Conservation (phyloP, 1,140 invertebrate genomes). For the Metaphire vulgaris region DNA sequence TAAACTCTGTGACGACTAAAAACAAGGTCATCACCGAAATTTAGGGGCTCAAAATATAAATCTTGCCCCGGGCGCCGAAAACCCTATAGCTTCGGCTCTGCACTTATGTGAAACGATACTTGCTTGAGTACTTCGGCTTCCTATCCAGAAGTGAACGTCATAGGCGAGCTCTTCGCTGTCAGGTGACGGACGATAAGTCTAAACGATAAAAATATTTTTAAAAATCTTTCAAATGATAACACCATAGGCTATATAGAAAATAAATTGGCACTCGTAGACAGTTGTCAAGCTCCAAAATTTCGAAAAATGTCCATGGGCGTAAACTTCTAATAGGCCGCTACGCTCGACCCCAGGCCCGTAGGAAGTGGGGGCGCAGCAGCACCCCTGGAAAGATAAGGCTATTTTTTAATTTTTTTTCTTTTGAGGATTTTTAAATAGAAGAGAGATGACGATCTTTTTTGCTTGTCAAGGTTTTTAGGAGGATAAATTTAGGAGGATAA, state of each 20-base stretch:
- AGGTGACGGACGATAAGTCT: constrained; percentile 15
- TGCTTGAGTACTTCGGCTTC: constrained; percentile 20
- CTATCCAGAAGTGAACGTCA: constrained; percentile 27
- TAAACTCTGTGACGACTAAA: neutral
- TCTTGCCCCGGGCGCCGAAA: too few species aligned
- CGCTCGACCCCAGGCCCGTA: neutral
- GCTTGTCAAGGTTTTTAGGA: too few species aligned
- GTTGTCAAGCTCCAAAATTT: neutral
- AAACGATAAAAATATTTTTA: constrained; percentile 1
- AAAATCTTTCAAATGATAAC: neutral
- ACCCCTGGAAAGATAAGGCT: too few species aligned
- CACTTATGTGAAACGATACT: neutral
- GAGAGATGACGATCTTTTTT: too few species aligned
- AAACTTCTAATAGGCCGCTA: neutral
- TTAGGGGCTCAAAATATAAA: neutral
- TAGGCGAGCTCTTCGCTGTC: neutral
- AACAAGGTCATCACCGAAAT: neutral
- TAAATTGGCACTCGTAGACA: neutral
- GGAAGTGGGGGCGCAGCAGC: too few species aligned
- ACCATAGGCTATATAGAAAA: neutral
- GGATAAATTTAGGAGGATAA: too few species aligned
- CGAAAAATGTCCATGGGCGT: neutral
- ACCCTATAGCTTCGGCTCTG: too few species aligned
- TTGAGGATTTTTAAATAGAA: too few species aligned
- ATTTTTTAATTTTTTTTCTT: too few species aligned